A percentile compares a stretch with the other conserved stretches of the same genome.
Conservation (phyloP, 2,888 invertebrate species). For the Choreutis nemorana region DNA sequence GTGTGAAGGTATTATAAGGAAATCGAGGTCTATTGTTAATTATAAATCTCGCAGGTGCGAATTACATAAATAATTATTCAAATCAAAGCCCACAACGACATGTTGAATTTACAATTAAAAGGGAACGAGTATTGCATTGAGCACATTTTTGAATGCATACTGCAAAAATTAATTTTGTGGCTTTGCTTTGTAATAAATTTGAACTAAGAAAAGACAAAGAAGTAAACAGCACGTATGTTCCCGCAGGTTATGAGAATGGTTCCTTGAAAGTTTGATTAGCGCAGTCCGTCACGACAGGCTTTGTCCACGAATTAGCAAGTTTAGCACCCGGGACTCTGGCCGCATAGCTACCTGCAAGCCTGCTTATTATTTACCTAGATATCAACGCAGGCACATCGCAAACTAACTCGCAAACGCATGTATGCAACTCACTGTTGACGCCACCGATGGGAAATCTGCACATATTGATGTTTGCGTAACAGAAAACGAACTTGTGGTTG, state of each 20-base stretch:
- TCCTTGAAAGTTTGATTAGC: conserved; percentile 63
- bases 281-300: conserved; percentile 53
- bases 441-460: conserved; percentile 52
- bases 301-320: conserved; percentile 60
- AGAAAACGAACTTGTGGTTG: no score
- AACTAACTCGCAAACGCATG: conserved; percentile 45
- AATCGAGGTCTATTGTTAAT: no score
- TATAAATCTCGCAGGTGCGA: no score
- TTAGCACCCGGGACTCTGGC: conserved; percentile 56
- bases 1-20: conserved; percentile 29
- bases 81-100: no score
- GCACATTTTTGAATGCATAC: no score
- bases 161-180: no score
- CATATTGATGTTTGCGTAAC: conserved; percentile 50
- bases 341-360: conserved; percentile 35
- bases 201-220: no score
- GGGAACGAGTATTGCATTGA: no score
- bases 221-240: conserved; percentile 12
- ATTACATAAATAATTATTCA: no score
- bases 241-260: conserved; percentile 19
- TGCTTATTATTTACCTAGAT: conserved; percentile 43
- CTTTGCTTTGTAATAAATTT: no score
- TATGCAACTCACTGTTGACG: conserved; percentile 49
- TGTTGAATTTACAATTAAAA: no score
- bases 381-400: conserved; percentile 36